Evolutionary conservation across 2,797 vertebrate species (phyloP), one percentile per base, ranked within the genome.

Genomic region (Crax fasciolata): DNA sequence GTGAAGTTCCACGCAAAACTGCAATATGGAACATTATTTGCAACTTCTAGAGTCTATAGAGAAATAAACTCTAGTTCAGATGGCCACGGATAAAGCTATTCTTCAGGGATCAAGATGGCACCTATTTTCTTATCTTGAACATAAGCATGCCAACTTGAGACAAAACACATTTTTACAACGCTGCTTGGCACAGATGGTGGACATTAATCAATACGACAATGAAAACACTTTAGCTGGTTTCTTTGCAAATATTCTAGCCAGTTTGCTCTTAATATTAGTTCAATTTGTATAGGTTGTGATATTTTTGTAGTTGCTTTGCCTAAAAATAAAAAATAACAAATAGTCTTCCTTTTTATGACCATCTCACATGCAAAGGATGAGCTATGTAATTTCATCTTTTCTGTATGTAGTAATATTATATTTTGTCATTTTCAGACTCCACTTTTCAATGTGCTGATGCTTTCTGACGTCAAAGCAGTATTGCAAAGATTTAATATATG

Each of bases 391-490:
- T 82, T 51, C 10, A 25, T 89, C 25, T 59, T 86, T 62, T 17
- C 43, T 78, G 15, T 23, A 65, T 16, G 48, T 67, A 61, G 89
- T 23, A 78, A 49, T 30, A 48, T 1, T 5, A 44, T 38, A 52
- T 43, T 76, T 68, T 9, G 13, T 44, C 8, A 35, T 92, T 96
- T 86, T 66, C 72, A 87, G 61, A 43, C 30, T 59, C 18, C 1
- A 3, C 24, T 52, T 84, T 88, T 91, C 44, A 85, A n/a, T n/a
- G 18, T 81, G 63, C 19, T 78, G 6, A 25, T 89, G 43, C 9
- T 74, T 94, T 89, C 57, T 85, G 28, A 74, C 94, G 87, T 67
- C 41, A 85, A 94, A 91, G 87, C 89, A 86, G 25, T 75, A 93
- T 24, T 78, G 23, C 43, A 93, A 27, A 14, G n/a, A 51, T 65